These are phyloP conservation scores for Orientallactaga sibirica DNA, from an alignment of 2,797 vertebrate genomes.

Conservation along the genomic window DNA sequence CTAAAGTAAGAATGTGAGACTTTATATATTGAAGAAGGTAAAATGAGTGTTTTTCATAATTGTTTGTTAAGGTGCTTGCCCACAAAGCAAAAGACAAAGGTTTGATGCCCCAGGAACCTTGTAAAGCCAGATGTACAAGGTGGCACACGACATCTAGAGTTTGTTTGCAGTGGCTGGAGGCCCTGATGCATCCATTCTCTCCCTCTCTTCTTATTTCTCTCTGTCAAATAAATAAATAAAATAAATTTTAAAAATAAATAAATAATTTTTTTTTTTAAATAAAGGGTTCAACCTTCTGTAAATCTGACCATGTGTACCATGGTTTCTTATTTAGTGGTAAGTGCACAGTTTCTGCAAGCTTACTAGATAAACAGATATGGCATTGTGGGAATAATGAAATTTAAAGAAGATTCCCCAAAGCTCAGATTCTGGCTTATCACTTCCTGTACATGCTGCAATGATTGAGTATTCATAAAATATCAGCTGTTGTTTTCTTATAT, in stretches of 20 bases:
- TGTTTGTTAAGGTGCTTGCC: too few relatives aligned
- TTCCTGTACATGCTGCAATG: background rate
- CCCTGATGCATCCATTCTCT: too few relatives aligned
- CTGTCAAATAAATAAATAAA: too few relatives aligned
- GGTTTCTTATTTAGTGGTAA: background rate
- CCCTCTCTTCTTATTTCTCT: background rate
- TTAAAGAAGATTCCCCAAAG: background rate
- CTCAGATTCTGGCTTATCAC: background rate
- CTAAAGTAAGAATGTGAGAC: background rate
- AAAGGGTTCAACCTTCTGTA: background rate
- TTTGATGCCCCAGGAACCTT: too few relatives aligned
- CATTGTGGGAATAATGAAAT: background rate
- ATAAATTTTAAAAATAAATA: too few relatives aligned
- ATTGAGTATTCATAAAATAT: background rate
- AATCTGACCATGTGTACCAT: background rate
- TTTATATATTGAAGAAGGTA: background rate
- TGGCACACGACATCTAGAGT: too few relatives aligned
- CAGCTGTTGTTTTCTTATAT: background rate
- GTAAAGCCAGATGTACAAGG: too few relatives aligned
- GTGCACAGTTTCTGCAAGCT: background rate
- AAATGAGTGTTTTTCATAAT: too few relatives aligned
- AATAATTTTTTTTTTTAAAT: background rate
- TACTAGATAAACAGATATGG: background rate
- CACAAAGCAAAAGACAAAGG: too few relatives aligned
- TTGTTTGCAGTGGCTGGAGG: too few relatives aligned